Percentiles rank a stretch among this genome's conserved stretches.
These are phyloP conservation scores for Sphyrna mokarran DNA, from an alignment of 2,113 vertebrate genomes.

Conservation along the genomic window DNA sequence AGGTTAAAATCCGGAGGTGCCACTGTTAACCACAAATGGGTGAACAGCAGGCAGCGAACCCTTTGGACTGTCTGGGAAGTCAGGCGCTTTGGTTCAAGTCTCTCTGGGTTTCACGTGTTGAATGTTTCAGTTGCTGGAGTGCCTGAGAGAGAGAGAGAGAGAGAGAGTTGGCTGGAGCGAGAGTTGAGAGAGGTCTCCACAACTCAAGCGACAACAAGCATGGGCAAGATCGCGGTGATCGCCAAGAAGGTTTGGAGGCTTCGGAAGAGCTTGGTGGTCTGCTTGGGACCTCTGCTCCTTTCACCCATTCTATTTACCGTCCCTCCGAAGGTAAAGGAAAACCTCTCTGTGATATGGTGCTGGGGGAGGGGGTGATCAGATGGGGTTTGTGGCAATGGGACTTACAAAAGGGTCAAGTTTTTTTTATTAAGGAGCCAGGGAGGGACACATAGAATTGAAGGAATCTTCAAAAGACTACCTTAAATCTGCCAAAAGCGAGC, in stretches of 20 bases:
- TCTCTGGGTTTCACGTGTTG: background rate
- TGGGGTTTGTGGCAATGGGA: background rate
- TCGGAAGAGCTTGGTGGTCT: background rate
- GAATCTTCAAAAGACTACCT: background rate
- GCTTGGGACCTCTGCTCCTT: background rate
- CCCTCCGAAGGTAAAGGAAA: background rate
- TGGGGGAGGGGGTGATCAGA: background rate
- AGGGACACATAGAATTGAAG: background rate
- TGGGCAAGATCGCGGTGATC: background rate
- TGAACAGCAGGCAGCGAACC: background rate
- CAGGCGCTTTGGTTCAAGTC: background rate
- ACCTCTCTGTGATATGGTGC: background rate
- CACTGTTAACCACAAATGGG: background rate
- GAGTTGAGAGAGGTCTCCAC: background rate
- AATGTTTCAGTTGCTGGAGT: too few relatives aligned
- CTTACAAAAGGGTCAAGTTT: background rate
- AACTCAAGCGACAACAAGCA: background rate
- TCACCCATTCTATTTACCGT: background rate
- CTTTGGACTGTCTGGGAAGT: background rate
- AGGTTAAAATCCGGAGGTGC: background rate
- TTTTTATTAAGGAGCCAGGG: background rate
- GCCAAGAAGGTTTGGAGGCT: slow-evolving; percentile 17
- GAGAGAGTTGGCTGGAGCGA: background rate
- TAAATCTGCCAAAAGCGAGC: background rate
- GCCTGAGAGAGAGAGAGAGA: background rate